Conservation (phyloP, 1,140 invertebrate species). For the Globodera rostochiensis region DNA sequence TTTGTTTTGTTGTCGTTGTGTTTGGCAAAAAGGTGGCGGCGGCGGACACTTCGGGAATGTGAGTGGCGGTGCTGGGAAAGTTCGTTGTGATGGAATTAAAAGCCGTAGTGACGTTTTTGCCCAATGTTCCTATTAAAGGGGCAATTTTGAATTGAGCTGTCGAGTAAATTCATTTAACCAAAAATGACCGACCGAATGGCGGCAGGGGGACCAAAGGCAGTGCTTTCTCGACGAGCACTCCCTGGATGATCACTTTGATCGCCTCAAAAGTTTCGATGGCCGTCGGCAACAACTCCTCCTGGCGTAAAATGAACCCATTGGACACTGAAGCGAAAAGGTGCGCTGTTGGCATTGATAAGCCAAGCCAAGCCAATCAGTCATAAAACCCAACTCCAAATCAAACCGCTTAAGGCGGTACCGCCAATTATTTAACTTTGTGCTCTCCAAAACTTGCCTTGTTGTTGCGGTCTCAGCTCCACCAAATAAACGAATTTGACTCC, state of each 20-base stretch:
- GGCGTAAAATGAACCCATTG: conserved; percentile 48
- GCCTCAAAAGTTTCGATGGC: conserved; percentile 50
- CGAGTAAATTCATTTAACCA: conserved; percentile 6
- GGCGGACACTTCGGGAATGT: neutral
- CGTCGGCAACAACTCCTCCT: conserved; percentile 50
- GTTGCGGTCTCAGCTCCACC: conserved; percentile 55
- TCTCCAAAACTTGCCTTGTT: conserved; percentile 39
- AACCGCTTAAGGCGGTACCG: no score
- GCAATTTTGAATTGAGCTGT: neutral
- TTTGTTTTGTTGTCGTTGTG: conserved; percentile 5
- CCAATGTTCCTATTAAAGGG: neutral
- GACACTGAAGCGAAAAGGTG: conserved; percentile 35
- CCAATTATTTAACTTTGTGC: neutral
- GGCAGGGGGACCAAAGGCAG: conserved; percentile 4
- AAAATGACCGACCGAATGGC: conserved; percentile 16
- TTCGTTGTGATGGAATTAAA: neutral
- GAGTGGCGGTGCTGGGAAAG: neutral
- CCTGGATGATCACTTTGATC: conserved; percentile 51
- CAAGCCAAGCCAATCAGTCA: no score
- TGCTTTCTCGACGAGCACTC: conserved; percentile 39
- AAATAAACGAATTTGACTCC: conserved; percentile 64
- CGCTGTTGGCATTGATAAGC: neutral
- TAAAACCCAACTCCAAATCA: no score
- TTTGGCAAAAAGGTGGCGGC: neutral
- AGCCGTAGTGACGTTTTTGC: neutral